Evolutionary conservation across 1,140 invertebrate species (phyloP).

Genomic region (Luehdorfia chinensis): DNA sequence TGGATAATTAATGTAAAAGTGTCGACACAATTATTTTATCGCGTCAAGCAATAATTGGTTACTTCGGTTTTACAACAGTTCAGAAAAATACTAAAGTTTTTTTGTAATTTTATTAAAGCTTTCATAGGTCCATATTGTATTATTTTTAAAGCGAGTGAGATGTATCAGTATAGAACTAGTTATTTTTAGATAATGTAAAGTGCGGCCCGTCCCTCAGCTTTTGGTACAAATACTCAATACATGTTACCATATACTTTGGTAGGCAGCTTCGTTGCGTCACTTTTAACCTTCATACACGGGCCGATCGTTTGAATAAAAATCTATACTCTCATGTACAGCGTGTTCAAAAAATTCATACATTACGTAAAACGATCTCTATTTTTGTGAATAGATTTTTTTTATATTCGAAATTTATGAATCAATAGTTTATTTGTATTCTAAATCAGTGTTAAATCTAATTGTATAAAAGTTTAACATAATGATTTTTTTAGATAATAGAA

Average conservation of each 20-base stretch:
- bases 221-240: slow-evolving; percentile 68
- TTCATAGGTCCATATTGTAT: slow-evolving; percentile 18
- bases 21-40: no score
- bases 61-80: no score
- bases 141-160: slow-evolving; percentile 48
- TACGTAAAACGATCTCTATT: slow-evolving; percentile 14
- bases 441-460: slow-evolving; percentile 8
- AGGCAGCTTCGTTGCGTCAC: not conserved
- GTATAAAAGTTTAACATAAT: slow-evolving; percentile 8
- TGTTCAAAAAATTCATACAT: slow-evolving; percentile 9
- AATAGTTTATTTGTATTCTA: slow-evolving; percentile 2
- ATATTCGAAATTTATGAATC: slow-evolving; percentile 12
- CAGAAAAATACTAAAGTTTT: no score
- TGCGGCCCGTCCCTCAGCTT: slow-evolving; percentile 41
- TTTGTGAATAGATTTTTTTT: slow-evolving; percentile 12
- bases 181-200: slow-evolving; percentile 41
- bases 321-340: slow-evolving; percentile 2
- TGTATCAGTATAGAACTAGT: slow-evolving; percentile 45
- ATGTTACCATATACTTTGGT: slow-evolving; percentile 12
- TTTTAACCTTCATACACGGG: not conserved
- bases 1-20: no score
- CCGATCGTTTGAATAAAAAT: not conserved
- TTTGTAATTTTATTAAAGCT: no score
- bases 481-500: slow-evolving; percentile 13
- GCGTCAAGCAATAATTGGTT: no score